Evolutionary conservation across 2,888 invertebrate species (phyloP), one percentile per base, ranked within the genome.

Genomic region (Melieria crassipennis): DNA sequence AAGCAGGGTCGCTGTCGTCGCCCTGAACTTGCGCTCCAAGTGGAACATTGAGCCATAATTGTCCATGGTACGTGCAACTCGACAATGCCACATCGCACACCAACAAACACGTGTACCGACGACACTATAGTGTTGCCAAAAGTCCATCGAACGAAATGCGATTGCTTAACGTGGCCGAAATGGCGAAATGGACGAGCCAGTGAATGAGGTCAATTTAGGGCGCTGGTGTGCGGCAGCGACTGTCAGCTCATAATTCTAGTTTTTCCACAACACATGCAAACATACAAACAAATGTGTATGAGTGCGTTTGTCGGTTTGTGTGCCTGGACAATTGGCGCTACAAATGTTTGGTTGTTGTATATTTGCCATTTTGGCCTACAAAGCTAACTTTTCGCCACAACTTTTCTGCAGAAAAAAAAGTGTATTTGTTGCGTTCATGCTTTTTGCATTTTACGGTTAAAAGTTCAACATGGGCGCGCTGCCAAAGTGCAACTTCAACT

Each of bases 131-230:
- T 30, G 30, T 30, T 30, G 30, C 30, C 30, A 30, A 30, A 30
- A 30, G 30, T 30, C 30, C 30, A 2, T 30, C 30, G 30, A 30
- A 30, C 30, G 2, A 30, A 30, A 30, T 30, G 30, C 58, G 30
- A 58, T 30, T 16, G n/a, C n/a, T 16, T 13, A 6, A 5, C n/a
- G 42, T 13, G 42, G 30, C 4, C 30, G 58, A 58, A 30, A 4
- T 7, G 10, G 10, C 13, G 10, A 58, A 58, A 10, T 16, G 30
- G 30, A 58, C 10, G 30, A 58, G 16, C 6, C 10, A 5, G 10
- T 30, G 16, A 58, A 58, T 16, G 58, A 58, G 58, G 58, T 58
- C 58, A 58, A 7, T 58, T 58, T 58, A 58, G 58, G 58, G 58
- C 58, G 42, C n/a, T 58, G 58, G 58, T 58, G 16, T 58, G 30